These are phyloP conservation scores for Morelia viridis DNA, from an alignment of 2,797 vertebrate species.

Conservation along the genomic window DNA sequence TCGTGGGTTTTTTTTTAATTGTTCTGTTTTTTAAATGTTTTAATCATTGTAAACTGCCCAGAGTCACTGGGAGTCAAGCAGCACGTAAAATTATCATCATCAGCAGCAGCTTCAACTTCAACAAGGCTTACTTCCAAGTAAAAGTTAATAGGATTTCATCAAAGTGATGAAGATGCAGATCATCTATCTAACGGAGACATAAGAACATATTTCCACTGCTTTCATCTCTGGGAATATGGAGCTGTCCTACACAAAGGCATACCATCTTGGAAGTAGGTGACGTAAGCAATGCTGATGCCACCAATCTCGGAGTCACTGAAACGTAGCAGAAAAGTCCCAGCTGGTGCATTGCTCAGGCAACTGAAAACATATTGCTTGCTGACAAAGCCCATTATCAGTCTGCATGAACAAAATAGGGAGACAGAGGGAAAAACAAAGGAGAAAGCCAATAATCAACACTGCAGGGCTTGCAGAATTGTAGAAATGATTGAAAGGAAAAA, in stretches of 20 bases:
- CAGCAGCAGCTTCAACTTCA: background rate
- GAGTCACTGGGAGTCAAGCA: background rate
- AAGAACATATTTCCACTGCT: background rate
- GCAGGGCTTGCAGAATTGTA: background rate
- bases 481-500: background rate
- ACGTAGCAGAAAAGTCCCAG: slow-evolving; percentile 92
- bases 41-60: background rate
- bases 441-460: background rate
- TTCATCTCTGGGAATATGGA: background rate
- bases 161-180: background rate
- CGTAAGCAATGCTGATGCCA: slow-evolving; percentile 93
- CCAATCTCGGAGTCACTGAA: slow-evolving; percentile 99
- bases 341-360: slow-evolving; percentile 81
- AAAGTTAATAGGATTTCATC: background rate
- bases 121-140: background rate
- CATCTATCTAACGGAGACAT: background rate
- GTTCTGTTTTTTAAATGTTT: background rate
- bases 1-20: background rate
- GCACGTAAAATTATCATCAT: background rate
- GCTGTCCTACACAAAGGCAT: background rate
- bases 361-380: slow-evolving; percentile 92
- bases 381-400: slow-evolving; percentile 94
- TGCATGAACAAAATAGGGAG: slow-evolving; percentile 46
- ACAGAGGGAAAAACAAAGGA: background rate
- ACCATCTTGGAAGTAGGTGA: slow-evolving; percentile 76